Base-by-base conservation (phyloP, 2,113 vertebrate species). In the Cariama cristata region DNA sequence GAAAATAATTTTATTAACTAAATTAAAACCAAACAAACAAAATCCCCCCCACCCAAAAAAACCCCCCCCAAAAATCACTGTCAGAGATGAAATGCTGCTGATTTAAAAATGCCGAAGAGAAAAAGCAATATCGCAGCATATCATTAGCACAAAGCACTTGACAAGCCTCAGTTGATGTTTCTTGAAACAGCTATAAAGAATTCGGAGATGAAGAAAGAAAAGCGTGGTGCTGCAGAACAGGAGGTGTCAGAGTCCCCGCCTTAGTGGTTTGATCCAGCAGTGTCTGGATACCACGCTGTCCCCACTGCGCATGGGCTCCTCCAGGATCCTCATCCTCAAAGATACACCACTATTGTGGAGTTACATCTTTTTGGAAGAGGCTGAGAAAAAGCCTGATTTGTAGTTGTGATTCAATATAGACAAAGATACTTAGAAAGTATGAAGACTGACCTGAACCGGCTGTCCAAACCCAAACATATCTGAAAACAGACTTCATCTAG, bases 1-100 rank as follows among this genome's bases (percentile, higher is more conserved):
- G 66, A 85, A 95, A 95, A 89, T 77, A 71, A 88, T 92, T 96
- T 30, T 56, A 84, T 86, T 88, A 91, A 75, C 12, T 27, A 67
- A 60, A 35, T 9, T 17, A 53, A 68, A 73, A 16, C 4, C 6
- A 58, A 44, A 0, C 8, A 63, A 64, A 5, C 19, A 21, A 62
- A 13, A 13, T 38, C 38, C 38, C 38, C 38, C 17, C 11, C n/a
- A n/a, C n/a, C 21, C 8, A 42, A 44, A 75, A 38, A 8, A 79
- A 21, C 26, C 14, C 21, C 42, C 21, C 63, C 42, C 11, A 56
- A 67, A 49, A 83, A 45, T 55, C 59, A 59, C 42, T 84, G 62
- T 81, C 79, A 72, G 55, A 95, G 64, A 94, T 75, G 9, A 87
- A 88, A 59, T 49, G 26, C 55, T 60, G 59, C 27, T 15, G 13